A percentile compares a stretch with the other conserved stretches of the same genome.
phyloP scores from a whole-genome alignment of 2,888 invertebrate species.

The Alcis repandata region DNA sequence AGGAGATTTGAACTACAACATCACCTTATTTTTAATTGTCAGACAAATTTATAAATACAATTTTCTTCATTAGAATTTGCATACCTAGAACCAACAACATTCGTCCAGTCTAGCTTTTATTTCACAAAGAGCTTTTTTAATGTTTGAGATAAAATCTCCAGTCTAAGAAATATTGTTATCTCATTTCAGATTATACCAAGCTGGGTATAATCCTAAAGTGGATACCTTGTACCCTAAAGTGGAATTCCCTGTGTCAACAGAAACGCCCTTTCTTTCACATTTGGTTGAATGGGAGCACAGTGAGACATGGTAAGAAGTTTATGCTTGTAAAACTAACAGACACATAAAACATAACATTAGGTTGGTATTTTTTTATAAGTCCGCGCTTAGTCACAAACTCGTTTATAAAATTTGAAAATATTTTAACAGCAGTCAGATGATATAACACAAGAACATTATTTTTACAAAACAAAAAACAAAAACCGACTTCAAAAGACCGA shows the following conservation, averaged over 20 bases:
- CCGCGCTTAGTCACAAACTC: no score
- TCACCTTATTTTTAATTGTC: neutral
- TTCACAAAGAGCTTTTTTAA: constrained; percentile 2
- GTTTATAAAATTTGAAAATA: no score
- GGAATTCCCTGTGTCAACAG: constrained; percentile 92
- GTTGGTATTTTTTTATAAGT: neutral
- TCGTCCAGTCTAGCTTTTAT: neutral
- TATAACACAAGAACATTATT: no score
- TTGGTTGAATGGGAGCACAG: constrained; percentile 93
- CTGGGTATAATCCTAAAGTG: constrained; percentile 90
- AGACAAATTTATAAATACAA: no score
- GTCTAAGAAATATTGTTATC: constrained; percentile 30
- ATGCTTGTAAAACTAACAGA: neutral
- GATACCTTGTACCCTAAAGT: constrained; percentile 90
- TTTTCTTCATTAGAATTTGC: no score
- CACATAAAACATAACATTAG: no score
- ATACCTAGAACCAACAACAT: neutral
- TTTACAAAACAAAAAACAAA: no score
- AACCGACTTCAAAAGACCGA: no score
- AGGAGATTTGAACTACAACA: no score
- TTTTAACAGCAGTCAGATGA: no score
- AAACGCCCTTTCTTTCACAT: constrained; percentile 93
- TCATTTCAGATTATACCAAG: constrained; percentile 88
- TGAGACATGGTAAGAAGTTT: constrained; percentile 83
- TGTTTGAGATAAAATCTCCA: neutral